Evolutionary conservation across 1,140 invertebrate genomes (phyloP), one percentile per base, ranked within the genome.

Genomic region (Habropoda laboriosa): DNA sequence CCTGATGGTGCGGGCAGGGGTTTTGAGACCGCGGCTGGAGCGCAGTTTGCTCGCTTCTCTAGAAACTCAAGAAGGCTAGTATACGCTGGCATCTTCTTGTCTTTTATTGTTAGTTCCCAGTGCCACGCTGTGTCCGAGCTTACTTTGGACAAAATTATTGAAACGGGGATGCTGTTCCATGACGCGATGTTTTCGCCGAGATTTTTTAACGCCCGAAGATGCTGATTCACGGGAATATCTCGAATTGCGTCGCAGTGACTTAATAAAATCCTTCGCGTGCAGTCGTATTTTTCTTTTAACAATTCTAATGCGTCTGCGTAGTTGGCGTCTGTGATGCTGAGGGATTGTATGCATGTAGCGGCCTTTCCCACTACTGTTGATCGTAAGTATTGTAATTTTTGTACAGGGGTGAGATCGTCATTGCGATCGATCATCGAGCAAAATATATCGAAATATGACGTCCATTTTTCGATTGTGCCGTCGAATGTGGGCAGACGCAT

Each of bases 401-500:
- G 38, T 1, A 63, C 38, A 18, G 60, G 21, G 1, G 63, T 66
- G 16, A 66, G n/a, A 27, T 47, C 24, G 0, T 13, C 24, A 24
- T 66, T 66, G 1, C 5, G 10, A 16, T 66, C 63, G 0, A 66
- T 66, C 24, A 66, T 30, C 1, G 63, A 66, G 4, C 2, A 27
- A 16, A 66, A 66, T 5, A 27, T 7, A 2, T 66, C 42, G 21
- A 30, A 66, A 32, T 16, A 66, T 2, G 63, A 47, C 4, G 63
- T 1, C 40, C 63, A 66, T 6, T 57, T 57, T 8, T 47, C 63
- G 16, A 49, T 47, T 1, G 10, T 47, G 0, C 63, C 63, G 21
- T 66, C 63, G 24, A 66, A 66, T 10, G 42, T 66, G 0, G 45
- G 63, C 6, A 66, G 16, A 30, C 45, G 40, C 45, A 66, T 66